phyloP scores from a whole-genome alignment of 2,797 vertebrate genomes.

The Oceanodroma leucorhoa region DNA sequence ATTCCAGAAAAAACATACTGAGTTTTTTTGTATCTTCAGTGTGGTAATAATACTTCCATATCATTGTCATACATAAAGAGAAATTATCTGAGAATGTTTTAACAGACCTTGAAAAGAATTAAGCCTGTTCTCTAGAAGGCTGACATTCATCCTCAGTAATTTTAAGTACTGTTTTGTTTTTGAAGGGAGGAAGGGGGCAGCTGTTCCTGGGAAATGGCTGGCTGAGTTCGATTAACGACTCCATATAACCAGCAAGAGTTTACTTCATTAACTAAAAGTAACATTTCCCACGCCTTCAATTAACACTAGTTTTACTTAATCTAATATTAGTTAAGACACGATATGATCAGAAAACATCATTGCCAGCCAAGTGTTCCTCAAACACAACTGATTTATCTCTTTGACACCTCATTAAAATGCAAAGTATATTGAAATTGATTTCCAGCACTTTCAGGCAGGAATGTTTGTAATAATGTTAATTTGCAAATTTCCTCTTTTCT shows the following conservation, averaged over 20 bases:
- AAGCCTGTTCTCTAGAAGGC: background rate
- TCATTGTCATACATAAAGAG: background rate
- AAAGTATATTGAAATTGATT: slow-evolving; percentile 80
- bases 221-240: slow-evolving; percentile 17
- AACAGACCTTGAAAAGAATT: background rate
- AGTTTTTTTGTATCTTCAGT: background rate
- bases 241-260: slow-evolving; percentile 28
- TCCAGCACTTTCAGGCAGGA: slow-evolving; percentile 75
- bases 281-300: slow-evolving; percentile 70
- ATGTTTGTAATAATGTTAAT: slow-evolving; percentile 81
- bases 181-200: background rate
- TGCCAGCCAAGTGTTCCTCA: slow-evolving; percentile 60
- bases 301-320: slow-evolving; percentile 70
- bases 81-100: background rate
- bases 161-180: background rate
- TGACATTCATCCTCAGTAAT: background rate
- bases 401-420: slow-evolving; percentile 79
- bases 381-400: slow-evolving; percentile 75
- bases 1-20: background rate
- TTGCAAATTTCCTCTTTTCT: slow-evolving; percentile 70
- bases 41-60: background rate
- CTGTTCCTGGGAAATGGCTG: background rate
- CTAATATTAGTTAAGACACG: slow-evolving; percentile 61
- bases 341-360: slow-evolving; percentile 71
- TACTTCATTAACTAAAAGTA: slow-evolving; percentile 69